These are phyloP conservation scores for Argynnis bischoffii DNA, from an alignment of 2,888 invertebrate species.

Conservation along the genomic window DNA sequence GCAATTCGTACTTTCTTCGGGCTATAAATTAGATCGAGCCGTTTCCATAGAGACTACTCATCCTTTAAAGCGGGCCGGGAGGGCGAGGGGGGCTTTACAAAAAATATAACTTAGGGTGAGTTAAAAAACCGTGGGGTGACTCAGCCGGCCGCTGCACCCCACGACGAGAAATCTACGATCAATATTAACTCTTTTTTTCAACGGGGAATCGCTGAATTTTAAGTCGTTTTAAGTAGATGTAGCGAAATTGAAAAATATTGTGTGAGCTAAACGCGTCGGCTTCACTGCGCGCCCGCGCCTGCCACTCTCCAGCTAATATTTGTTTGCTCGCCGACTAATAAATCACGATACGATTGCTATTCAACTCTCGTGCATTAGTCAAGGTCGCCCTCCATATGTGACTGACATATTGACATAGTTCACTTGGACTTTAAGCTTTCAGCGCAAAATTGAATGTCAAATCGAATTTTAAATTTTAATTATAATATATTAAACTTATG, in stretches of 20 bases:
- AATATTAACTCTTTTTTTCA: constrained; percentile 83
- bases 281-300: constrained; percentile 43
- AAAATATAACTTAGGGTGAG: constrained; percentile 84
- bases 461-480: constrained; percentile 14
- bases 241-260: constrained; percentile 39
- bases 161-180: constrained; percentile 82
- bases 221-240: constrained; percentile 68
- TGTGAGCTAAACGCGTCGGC: constrained; percentile 46
- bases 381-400: constrained; percentile 69
- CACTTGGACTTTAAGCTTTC: constrained; percentile 11
- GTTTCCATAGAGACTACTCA: constrained; percentile 83
- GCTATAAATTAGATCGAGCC: constrained; percentile 83
- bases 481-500: background rate
- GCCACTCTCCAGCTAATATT: constrained; percentile 49
- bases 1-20: constrained; percentile 82
- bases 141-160: constrained; percentile 83
- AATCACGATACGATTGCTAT: constrained; percentile 56
- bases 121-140: constrained; percentile 83
- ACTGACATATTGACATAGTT: constrained; percentile 52
- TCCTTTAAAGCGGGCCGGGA: constrained; percentile 81
- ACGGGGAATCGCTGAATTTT: constrained; percentile 78
- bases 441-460: constrained; percentile 16
- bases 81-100: constrained; percentile 72
- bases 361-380: constrained; percentile 60
- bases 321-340: constrained; percentile 51